Percentiles rank a stretch among this genome's conserved stretches.
Evolutionary conservation across 2,888 invertebrate species (phyloP).

Genomic region (Eristalis tenax): DNA sequence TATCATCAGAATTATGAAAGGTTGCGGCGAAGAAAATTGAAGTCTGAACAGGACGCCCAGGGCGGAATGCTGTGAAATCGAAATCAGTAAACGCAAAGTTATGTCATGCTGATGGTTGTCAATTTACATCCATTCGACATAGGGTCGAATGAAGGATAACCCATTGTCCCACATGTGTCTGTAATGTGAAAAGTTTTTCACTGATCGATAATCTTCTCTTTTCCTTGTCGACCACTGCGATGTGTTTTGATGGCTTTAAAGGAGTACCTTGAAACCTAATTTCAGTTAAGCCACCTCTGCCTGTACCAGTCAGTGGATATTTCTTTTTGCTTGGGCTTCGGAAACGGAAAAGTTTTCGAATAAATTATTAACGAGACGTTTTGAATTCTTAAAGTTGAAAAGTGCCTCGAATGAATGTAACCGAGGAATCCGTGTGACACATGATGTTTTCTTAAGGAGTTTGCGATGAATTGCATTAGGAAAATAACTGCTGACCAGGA

Average conservation of each 20-base stretch:
- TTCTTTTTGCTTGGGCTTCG: not conserved
- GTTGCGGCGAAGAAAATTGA: constrained; percentile 24
- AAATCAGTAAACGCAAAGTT: constrained; percentile 5
- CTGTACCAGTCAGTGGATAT: constrained; percentile 5
- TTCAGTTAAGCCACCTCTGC: constrained; percentile 1
- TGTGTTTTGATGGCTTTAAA: not conserved
- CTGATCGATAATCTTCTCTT: not conserved
- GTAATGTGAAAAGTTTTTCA: constrained; percentile 1
- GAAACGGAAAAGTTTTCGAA: constrained; percentile 14
- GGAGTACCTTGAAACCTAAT: constrained; percentile 1
- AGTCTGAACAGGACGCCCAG: not conserved
- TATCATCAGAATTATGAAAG: constrained; percentile 49
- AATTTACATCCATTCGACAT: not conserved
- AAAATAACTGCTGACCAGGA: not conserved
- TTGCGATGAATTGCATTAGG: not conserved
- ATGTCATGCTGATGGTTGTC: not conserved
- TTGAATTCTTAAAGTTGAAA: constrained; percentile 4
- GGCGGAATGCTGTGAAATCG: not conserved
- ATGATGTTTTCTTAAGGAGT: not conserved
- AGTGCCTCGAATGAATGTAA: not conserved
- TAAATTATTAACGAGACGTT: constrained; percentile 25
- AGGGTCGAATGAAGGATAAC: not conserved
- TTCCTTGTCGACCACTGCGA: not conserved
- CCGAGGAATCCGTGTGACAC: not conserved
- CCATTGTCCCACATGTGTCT: not conserved